Percentiles rank a stretch among this genome's conserved stretches.
phyloP scores from a whole-genome alignment of 2,797 vertebrate species.

The Prunella strophiata region DNA sequence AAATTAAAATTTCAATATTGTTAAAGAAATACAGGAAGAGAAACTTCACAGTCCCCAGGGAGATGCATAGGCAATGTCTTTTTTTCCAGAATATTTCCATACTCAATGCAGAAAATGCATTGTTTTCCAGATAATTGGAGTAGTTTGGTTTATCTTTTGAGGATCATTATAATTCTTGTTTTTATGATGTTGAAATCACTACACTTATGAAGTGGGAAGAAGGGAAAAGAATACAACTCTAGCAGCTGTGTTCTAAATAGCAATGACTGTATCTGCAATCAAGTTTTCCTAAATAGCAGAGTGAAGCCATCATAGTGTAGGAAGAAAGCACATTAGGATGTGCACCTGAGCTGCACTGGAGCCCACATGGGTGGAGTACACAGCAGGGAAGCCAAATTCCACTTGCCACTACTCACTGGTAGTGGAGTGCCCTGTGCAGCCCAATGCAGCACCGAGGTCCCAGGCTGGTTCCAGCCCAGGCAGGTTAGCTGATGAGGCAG shows the following conservation, averaged over 20 bases:
- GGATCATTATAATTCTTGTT: background rate
- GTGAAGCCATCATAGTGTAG: background rate
- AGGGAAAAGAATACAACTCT: background rate
- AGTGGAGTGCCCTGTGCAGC: background rate
- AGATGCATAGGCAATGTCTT: background rate
- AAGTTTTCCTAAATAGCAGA: background rate
- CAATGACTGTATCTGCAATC: background rate
- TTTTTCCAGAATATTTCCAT: background rate
- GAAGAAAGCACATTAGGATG: accelerated
- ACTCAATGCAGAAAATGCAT: background rate
- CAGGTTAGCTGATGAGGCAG: background rate
- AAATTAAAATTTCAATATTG: slow-evolving; percentile 10
- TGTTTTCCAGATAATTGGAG: background rate
- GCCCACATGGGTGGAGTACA: background rate
- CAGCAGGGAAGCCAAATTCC: background rate
- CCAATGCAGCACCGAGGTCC: accelerated
- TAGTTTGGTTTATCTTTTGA: background rate
- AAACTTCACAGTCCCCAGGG: background rate
- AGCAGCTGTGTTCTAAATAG: background rate
- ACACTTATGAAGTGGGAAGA: background rate
- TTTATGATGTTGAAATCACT: background rate
- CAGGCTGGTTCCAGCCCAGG: background rate
- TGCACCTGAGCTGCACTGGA: background rate
- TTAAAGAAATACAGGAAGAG: background rate
- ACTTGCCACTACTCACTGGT: background rate